phyloP scores from a whole-genome alignment of 2,797 vertebrate species.

The Onychomys leucogaster region DNA sequence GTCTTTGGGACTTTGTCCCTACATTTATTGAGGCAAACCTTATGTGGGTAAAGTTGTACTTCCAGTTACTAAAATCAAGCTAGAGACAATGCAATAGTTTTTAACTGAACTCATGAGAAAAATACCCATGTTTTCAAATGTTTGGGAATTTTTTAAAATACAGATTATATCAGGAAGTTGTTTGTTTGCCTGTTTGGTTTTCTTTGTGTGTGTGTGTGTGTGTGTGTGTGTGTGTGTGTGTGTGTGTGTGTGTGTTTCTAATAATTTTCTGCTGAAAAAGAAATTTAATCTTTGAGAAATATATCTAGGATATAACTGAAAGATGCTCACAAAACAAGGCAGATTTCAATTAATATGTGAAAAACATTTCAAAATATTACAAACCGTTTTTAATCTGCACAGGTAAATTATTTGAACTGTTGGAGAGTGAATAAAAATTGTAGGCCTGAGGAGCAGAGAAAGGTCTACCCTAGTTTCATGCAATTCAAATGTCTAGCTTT shows the following conservation, averaged over 20 bases:
- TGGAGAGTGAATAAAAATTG: not conserved
- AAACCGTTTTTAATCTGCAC: not conserved
- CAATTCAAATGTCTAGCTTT: not conserved
- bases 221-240: not conserved
- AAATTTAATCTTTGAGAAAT: conserved; percentile 10
- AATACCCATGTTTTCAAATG: not conserved
- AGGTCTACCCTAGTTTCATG: not conserved
- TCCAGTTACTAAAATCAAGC: not conserved
- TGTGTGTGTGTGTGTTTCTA: not conserved
- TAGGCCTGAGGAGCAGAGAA: not conserved
- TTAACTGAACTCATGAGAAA: not conserved
- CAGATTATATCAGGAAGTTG: not conserved
- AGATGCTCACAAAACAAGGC: conserved; percentile 3
- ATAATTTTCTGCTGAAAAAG: not conserved
- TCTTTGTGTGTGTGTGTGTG: not conserved
- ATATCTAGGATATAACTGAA: not conserved
- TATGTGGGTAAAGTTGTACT: not conserved
- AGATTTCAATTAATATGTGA: conserved; percentile 22
- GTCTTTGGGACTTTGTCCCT: not conserved
- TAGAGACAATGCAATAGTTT: not conserved
- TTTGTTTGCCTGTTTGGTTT: conserved; percentile 21
- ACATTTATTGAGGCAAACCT: not conserved
- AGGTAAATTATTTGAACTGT: not conserved
- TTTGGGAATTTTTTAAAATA: not conserved
- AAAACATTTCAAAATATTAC: not conserved